These are phyloP conservation scores for Pterophyllum scalare DNA, from an alignment of 2,113 vertebrate species.

Conservation along the genomic window DNA sequence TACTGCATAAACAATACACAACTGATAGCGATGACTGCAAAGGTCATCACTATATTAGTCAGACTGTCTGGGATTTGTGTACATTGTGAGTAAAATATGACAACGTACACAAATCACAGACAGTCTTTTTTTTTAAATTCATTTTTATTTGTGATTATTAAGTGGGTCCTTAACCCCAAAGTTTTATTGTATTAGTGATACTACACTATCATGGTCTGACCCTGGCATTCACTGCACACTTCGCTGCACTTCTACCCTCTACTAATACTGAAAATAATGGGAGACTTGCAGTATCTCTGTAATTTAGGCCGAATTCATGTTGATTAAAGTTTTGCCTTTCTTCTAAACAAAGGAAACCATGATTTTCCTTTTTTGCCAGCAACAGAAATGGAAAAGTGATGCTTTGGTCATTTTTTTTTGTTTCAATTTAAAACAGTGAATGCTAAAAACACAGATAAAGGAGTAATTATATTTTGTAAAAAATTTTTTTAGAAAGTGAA, in stretches of 20 bases:
- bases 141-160: not conserved
- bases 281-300: not conserved
- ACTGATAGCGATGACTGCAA: not conserved
- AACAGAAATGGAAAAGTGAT: not conserved
- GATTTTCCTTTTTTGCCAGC: not conserved
- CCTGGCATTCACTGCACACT: not conserved
- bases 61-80: slow-evolving; percentile 10
- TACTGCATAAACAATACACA: not conserved
- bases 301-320: not conserved
- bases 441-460: not conserved
- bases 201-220: not conserved
- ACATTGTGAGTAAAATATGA: not conserved
- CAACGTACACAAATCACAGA: not conserved
- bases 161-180: slow-evolving; percentile 8
- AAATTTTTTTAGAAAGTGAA: not conserved
- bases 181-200: not conserved
- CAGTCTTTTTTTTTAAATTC: not conserved
- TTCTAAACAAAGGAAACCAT: not conserved
- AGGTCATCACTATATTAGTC: slow-evolving; percentile 15
- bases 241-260: not conserved
- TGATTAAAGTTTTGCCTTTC: not conserved
- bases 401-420: not conserved
- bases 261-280: slow-evolving; percentile 7
- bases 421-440: not conserved
- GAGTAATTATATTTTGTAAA: not conserved